These are phyloP conservation scores for Ursus arctos DNA, from an alignment of 2,113 vertebrate species.

Conservation along the genomic window DNA sequence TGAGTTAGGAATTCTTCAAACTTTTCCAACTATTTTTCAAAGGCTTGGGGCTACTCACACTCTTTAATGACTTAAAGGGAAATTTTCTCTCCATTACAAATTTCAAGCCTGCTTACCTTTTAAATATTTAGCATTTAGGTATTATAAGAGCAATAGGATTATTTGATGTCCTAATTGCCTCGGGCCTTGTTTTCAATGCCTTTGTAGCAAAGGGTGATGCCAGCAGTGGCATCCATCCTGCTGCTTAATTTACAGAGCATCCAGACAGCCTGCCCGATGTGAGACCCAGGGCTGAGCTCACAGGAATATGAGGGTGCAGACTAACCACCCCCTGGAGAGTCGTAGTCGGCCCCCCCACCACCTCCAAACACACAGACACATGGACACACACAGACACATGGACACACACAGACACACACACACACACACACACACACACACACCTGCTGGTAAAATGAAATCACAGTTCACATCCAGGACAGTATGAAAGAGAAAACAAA, in stretches of 20 bases:
- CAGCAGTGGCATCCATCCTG: background rate
- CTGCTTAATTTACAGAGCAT: background rate
- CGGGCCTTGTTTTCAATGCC: slow-evolving; percentile 49
- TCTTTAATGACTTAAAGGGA: slow-evolving; percentile 63
- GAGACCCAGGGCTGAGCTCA: background rate
- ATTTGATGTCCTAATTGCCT: slow-evolving; percentile 65
- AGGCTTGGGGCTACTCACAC: slow-evolving; percentile 20
- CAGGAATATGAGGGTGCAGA: background rate
- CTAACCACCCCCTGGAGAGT: background rate
- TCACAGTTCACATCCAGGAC: background rate
- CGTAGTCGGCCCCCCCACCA: background rate
- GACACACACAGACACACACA: background rate
- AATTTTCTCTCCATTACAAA: slow-evolving; percentile 69
- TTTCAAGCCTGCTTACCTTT: slow-evolving; percentile 70
- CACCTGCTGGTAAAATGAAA: background rate
- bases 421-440: background rate
- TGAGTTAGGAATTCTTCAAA: slow-evolving; percentile 64
- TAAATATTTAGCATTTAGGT: slow-evolving; percentile 65
- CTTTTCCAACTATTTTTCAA: slow-evolving; percentile 48
- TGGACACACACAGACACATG: background rate
- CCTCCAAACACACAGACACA: background rate
- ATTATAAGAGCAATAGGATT: slow-evolving; percentile 64
- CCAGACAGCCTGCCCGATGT: background rate
- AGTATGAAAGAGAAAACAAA: background rate
- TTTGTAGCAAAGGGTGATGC: slow-evolving; percentile 17